A percentile compares a stretch with the other conserved stretches of the same genome.
phyloP scores from a whole-genome alignment of 2,113 vertebrate species.

The Toxostoma redivivum region DNA sequence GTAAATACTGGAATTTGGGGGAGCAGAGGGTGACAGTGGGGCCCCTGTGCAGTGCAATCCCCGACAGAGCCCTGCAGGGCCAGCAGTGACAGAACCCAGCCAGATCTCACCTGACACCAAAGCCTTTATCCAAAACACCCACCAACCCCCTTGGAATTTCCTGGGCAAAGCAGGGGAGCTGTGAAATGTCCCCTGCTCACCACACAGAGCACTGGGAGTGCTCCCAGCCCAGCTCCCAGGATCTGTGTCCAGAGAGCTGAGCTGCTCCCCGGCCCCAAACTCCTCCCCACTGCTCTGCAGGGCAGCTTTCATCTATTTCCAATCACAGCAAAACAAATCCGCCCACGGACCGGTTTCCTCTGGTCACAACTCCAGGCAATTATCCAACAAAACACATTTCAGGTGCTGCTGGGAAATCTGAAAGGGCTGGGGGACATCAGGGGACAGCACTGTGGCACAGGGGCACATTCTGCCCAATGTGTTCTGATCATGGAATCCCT shows the following conservation, averaged over 20 bases:
- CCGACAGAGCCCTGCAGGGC: not conserved
- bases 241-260: not conserved
- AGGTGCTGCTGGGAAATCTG: not conserved
- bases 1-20: not conserved
- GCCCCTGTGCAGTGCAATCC: not conserved
- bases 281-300: not conserved
- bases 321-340: not conserved
- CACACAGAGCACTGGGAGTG: accelerated
- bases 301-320: not conserved
- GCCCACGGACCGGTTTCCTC: not conserved
- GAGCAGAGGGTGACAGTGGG: not conserved
- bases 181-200: not conserved
- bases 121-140: not conserved
- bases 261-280: not conserved
- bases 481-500: not conserved
- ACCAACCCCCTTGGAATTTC: not conserved
- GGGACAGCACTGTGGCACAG: not conserved
- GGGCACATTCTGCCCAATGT: not conserved
- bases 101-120: not conserved
- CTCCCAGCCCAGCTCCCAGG: not conserved
- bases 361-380: not conserved
- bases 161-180: not conserved
- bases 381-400: not conserved
- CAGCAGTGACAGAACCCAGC: not conserved
- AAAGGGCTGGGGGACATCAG: not conserved